A percentile compares a stretch with the other conserved stretches of the same genome.
These are phyloP conservation scores for Silurus aristotelis DNA, from an alignment of 2,797 vertebrate species.

Conservation along the genomic window DNA sequence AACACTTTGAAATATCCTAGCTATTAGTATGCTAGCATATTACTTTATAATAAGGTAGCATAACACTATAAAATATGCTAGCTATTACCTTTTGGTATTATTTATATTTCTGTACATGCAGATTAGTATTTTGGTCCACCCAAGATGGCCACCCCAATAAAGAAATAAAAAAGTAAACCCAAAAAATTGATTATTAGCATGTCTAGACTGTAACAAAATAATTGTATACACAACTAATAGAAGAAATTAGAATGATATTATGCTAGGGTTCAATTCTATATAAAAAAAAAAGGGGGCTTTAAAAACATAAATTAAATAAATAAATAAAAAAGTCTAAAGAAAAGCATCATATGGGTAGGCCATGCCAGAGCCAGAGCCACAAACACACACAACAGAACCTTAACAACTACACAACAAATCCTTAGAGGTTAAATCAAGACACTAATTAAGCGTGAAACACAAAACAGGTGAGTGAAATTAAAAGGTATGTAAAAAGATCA, in stretches of 20 bases:
- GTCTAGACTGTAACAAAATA: no score
- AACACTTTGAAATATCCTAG: no score
- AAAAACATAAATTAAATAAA: not conserved
- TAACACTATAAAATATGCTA: no score
- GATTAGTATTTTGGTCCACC: not conserved
- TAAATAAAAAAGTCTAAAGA: not conserved
- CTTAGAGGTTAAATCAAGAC: not conserved
- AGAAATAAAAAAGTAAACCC: not conserved
- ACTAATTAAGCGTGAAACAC: not conserved
- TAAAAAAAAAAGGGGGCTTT: no score
- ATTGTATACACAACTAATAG: not conserved
- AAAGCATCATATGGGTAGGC: no score
- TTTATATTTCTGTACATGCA: not conserved
- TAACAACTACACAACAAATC: not conserved
- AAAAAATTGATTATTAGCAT: not conserved
- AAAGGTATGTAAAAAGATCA: not conserved
- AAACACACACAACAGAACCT: no score
- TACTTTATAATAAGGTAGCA: no score
- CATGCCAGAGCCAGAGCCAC: no score
- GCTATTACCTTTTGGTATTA: no score
- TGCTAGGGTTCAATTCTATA: no score
- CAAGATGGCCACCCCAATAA: not conserved
- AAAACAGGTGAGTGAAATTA: not conserved
- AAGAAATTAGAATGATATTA: not conserved
- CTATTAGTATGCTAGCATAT: no score